phyloP scores from a whole-genome alignment of 1,140 invertebrate species.

The Agrilus planipennis region DNA sequence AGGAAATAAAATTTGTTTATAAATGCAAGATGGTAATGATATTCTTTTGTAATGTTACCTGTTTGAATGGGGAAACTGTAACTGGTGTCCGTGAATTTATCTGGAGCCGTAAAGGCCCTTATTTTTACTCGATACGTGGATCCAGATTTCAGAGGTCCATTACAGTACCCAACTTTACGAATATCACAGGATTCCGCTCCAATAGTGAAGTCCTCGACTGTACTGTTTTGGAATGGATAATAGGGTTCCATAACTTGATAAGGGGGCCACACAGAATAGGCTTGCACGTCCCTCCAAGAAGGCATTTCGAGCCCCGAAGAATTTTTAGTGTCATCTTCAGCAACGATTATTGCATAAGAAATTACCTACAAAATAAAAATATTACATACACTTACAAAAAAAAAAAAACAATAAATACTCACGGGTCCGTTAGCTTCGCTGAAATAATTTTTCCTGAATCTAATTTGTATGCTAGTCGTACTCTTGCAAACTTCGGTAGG shows the following conservation, averaged over 20 bases:
- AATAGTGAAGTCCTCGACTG: slow-evolving; percentile 78
- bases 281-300: slow-evolving; percentile 86
- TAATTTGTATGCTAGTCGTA: slow-evolving; percentile 70
- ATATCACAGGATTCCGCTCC: slow-evolving; percentile 68
- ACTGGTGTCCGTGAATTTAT: slow-evolving; percentile 85
- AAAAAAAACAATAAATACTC: slow-evolving; percentile 14
- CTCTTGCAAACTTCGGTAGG: slow-evolving; percentile 71
- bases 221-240: slow-evolving; percentile 72
- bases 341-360: slow-evolving; percentile 84
- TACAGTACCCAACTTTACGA: slow-evolving; percentile 66
- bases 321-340: slow-evolving; percentile 76
- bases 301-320: slow-evolving; percentile 72
- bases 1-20: neutral
- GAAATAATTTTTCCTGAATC: slow-evolving; percentile 85
- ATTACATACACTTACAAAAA: neutral
- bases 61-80: slow-evolving; percentile 80
- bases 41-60: slow-evolving; percentile 39
- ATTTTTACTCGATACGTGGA: slow-evolving; percentile 87
- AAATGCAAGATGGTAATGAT: neutral
- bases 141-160: slow-evolving; percentile 82
- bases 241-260: slow-evolving; percentile 87
- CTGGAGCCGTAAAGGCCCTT: slow-evolving; percentile 79
- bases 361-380: slow-evolving; percentile 44
- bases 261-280: slow-evolving; percentile 77
- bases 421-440: slow-evolving; percentile 72